Percentiles rank a stretch among this genome's conserved stretches.
Evolutionary conservation across 1,140 invertebrate genomes (phyloP).

Genomic region (Apis cerana): DNA sequence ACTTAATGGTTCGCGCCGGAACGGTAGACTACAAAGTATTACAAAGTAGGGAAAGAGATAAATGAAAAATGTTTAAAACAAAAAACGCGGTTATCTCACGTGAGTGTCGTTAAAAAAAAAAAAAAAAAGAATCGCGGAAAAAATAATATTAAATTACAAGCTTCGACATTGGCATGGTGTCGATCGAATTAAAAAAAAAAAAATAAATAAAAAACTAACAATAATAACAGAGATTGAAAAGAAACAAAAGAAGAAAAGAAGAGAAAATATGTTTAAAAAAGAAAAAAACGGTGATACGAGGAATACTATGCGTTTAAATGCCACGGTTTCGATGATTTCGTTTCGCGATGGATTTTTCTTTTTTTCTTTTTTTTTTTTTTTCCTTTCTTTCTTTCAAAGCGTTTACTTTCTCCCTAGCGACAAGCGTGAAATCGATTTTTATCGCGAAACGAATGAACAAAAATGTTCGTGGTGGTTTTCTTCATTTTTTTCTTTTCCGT

Average conservation of each 20-base stretch:
- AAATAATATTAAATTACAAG: background rate
- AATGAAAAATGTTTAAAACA: conserved; percentile 26
- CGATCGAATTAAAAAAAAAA: background rate
- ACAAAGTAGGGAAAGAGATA: conserved; percentile 17
- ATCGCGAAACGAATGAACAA: conserved; percentile 23
- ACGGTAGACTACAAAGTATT: conserved; percentile 35
- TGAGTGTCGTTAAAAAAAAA: conserved; percentile 40
- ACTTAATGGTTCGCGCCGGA: conserved; percentile 47
- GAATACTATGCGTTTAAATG: conserved; percentile 1
- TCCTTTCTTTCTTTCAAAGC: background rate
- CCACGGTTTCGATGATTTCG: background rate
- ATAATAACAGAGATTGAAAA: background rate
- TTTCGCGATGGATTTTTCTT: conserved; percentile 15
- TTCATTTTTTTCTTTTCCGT: conserved; percentile 40
- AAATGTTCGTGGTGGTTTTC: conserved; percentile 12
- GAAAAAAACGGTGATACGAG: background rate
- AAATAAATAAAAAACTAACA: background rate
- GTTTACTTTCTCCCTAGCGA: no score
- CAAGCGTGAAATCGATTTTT: background rate
- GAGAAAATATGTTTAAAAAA: background rate
- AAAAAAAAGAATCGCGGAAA: conserved; percentile 8
- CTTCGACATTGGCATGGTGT: conserved; percentile 5
- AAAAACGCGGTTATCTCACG: conserved; percentile 15
- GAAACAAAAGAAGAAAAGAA: background rate
- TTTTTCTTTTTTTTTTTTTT: no score